Evolutionary conservation across 2,797 vertebrate genomes (phyloP).

Genomic region (Ficedula albicollis): DNA sequence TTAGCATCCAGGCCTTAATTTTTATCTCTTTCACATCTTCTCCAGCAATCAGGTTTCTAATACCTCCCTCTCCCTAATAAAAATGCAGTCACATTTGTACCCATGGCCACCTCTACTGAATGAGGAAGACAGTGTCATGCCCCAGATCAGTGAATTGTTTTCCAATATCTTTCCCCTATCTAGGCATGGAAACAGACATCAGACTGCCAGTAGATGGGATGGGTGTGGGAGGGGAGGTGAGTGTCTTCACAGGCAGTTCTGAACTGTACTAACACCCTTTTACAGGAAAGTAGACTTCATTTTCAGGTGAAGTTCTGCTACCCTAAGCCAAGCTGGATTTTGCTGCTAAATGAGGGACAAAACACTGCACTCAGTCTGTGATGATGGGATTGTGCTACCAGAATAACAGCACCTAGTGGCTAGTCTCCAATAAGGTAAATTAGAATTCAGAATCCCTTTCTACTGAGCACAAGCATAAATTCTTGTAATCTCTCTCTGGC

Average conservation of each 20-base stretch:
- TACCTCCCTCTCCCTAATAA: background rate
- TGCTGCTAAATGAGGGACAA: background rate
- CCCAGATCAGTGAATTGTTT: background rate
- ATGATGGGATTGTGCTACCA: background rate
- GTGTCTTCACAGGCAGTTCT: background rate
- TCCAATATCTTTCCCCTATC: background rate
- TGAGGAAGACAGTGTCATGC: background rate
- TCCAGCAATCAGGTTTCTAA: background rate
- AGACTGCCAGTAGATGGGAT: background rate
- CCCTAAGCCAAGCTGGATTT: background rate
- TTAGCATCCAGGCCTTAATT: background rate
- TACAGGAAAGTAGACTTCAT: background rate
- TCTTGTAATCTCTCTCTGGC: slow-evolving; percentile 6
- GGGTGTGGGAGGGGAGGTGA: background rate
- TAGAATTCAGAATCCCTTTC: slow-evolving; percentile 9
- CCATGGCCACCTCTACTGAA: background rate
- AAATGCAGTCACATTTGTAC: background rate
- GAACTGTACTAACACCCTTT: background rate
- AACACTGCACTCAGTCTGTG: background rate
- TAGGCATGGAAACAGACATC: background rate
- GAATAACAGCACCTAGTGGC: background rate
- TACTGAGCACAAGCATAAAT: background rate
- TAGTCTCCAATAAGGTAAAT: background rate
- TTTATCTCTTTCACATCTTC: background rate
- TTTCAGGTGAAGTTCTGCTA: background rate